Base-by-base conservation (phyloP, 1,140 invertebrate genomes). In the Diorhabda carinulata region DNA sequence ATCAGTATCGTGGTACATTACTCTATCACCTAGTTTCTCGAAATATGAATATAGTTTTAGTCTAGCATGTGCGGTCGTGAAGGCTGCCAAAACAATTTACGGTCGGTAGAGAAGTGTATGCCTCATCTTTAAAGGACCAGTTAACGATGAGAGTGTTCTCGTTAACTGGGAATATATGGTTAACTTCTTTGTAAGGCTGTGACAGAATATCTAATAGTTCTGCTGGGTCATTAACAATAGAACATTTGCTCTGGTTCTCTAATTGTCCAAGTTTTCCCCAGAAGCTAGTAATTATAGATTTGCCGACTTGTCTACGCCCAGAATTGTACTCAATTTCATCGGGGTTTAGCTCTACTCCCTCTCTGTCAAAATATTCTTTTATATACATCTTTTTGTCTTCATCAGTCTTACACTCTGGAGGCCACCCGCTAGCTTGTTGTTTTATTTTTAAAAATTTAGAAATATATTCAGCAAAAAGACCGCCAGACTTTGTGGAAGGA, bases 1-100 rank as follows among this genome's bases (percentile, higher is more conserved):
- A 71, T 84, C 83, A 3, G 82, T 84, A 69, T 84, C 83, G 43
- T 73, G 80, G 69, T 84, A 84, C 3, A 83, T 62, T 3, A 78
- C 78, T 4, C 79, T 41, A 58, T 81, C 76, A 67, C 80, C 74
- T 4, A 82, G 47, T 25, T 57, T 64, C 52, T 81, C 73, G 6
- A 82, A 64, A 43, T 72, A 73, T 41, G 65, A 59, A 67, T 80
- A 81, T 3, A 82, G 71, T 67, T 77, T 71, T 5, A 81, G 60
- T 10, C 81, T 60, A 5, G 79, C 81, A 9, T 78, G 76, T 44
- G 77, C 75, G 2, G 80, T 82, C 0, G 78, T 78, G 65, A 76
- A 82, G 3, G 73, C 75, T 5, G 78, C 80, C 3, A 82, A 57
- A 40, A 75, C 72, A 0, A 82, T 79, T 82, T 3, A 76, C 76